phyloP scores from a whole-genome alignment of 2,888 invertebrate species.

The Rhingia campestris region DNA sequence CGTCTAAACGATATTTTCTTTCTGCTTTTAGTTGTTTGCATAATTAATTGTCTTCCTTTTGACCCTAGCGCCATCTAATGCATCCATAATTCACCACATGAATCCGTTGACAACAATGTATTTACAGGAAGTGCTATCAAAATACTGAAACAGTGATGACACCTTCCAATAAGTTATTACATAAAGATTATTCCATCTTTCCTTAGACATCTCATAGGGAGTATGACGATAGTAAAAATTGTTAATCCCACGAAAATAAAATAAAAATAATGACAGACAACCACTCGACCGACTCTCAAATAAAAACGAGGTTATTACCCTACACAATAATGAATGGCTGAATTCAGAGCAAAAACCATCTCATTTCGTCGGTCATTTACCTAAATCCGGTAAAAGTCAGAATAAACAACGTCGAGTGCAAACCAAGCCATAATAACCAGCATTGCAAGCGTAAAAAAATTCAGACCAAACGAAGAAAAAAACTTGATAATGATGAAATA shows the following conservation, averaged over 20 bases:
- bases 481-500: not conserved
- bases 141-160: too few species aligned
- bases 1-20: too few species aligned
- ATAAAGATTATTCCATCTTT: too few species aligned
- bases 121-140: too few species aligned
- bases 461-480: not conserved
- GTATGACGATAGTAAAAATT: too few species aligned
- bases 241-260: not conserved
- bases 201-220: too few species aligned
- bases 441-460: constrained; percentile 4
- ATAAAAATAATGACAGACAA: not conserved
- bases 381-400: constrained; percentile 10
- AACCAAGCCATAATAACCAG: not conserved
- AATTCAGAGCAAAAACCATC: not conserved
- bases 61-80: too few species aligned
- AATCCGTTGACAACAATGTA: too few species aligned
- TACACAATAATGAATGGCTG: constrained; percentile 1
- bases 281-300: not conserved
- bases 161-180: too few species aligned
- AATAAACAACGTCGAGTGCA: not conserved
- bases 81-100: too few species aligned
- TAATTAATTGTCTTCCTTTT: too few species aligned
- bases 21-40: too few species aligned
- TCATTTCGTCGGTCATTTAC: constrained; percentile 13
- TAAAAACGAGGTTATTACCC: constrained; percentile 12